Evolutionary conservation across 2,113 vertebrate species (phyloP).

Genomic region (Lampris megalopsis): DNA sequence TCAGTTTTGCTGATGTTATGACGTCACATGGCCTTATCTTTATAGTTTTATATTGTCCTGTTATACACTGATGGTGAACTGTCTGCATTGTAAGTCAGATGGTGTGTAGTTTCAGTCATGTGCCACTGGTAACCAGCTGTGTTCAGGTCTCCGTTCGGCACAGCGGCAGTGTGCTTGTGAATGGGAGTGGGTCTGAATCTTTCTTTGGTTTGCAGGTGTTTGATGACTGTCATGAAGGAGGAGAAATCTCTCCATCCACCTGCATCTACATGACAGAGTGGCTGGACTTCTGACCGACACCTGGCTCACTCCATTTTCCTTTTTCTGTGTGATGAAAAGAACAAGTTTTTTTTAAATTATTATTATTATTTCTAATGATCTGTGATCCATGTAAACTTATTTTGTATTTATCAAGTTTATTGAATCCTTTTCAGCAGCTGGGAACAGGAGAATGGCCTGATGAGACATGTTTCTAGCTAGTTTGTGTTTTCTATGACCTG

Average conservation of each 20-base stretch:
- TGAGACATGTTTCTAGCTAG: too few relatives aligned
- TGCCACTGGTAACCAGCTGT: background rate
- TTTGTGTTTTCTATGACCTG: too few relatives aligned
- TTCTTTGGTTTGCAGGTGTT: conserved; percentile 87
- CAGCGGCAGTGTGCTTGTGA: background rate
- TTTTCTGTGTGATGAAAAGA: conserved; percentile 25
- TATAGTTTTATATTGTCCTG: background rate
- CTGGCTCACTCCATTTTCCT: fast-evolving
- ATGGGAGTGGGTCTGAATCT: background rate
- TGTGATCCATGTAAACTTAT: conserved; percentile 3
- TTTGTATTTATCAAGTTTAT: conserved; percentile 34
- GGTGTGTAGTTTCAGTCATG: too few relatives aligned
- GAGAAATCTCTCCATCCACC: conserved; percentile 95
- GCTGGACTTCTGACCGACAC: conserved; percentile 89
- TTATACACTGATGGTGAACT: too few relatives aligned
- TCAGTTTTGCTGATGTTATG: too few relatives aligned
- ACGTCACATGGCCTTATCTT: too few relatives aligned
- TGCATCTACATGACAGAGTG: conserved; percentile 97
- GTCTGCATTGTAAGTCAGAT: too few relatives aligned
- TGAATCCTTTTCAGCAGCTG: background rate
- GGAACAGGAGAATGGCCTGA: too few relatives aligned
- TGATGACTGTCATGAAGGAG: conserved; percentile 95
- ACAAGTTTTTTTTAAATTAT: background rate
- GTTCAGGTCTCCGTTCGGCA: background rate
- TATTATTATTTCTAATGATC: background rate